phyloP scores from a whole-genome alignment of 1,140 invertebrate species.

The Rhopalosiphum padi region DNA sequence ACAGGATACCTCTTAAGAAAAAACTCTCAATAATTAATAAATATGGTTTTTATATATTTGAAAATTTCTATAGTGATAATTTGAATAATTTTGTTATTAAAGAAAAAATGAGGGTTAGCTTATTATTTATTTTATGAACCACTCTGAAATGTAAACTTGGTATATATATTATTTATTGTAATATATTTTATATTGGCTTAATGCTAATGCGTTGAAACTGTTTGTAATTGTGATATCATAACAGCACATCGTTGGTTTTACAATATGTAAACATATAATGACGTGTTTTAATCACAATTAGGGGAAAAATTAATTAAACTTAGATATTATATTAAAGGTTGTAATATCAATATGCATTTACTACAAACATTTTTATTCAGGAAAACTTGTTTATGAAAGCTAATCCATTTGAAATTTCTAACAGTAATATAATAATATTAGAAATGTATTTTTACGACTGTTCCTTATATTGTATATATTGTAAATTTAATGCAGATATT shows the following conservation, averaged over 20 bases:
- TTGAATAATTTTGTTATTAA: no score
- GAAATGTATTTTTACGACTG: no score
- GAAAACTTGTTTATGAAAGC: not conserved
- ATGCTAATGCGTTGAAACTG: not conserved
- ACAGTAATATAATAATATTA: not conserved
- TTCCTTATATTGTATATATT: not conserved
- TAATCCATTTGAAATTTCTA: not conserved
- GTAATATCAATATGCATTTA: not conserved
- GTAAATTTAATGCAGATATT: not conserved
- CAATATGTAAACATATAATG: not conserved
- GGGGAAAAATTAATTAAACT: not conserved
- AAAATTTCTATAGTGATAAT: no score
- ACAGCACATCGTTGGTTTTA: not conserved
- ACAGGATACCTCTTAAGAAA: no score
- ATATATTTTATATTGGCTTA: rapidly evolving
- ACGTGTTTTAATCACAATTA: not conserved
- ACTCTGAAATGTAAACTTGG: no score
- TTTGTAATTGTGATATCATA: not conserved
- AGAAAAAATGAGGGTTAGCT: no score
- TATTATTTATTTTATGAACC: no score
- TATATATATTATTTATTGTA: not conserved
- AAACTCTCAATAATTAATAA: no score
- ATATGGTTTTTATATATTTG: no score
- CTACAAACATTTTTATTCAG: not conserved
- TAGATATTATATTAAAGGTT: not conserved